Evolutionary conservation across 2,797 vertebrate genomes (phyloP).

Genomic region (Danio choprae): DNA sequence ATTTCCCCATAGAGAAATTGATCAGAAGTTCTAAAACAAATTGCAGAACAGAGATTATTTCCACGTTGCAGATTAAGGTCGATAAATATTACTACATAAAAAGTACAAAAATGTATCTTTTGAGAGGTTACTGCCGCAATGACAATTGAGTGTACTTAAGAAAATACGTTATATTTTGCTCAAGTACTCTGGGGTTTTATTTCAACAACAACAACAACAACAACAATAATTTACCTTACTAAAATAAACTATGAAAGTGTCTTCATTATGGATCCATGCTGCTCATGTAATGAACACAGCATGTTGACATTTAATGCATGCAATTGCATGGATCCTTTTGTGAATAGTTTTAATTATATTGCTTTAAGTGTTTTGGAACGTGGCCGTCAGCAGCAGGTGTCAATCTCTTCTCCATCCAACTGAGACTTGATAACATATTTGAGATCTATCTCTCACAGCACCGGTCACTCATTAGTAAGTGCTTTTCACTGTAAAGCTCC

Average conservation of each 20-base stretch:
- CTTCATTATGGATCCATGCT: background rate
- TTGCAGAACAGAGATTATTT: too few relatives aligned
- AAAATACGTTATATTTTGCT: too few relatives aligned
- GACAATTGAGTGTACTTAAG: too few relatives aligned
- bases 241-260: background rate
- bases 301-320: constrained; percentile 16
- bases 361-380: constrained; percentile 18
- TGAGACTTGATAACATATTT: constrained; percentile 23
- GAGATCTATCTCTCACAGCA: constrained; percentile 4
- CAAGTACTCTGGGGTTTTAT: too few relatives aligned
- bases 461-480: constrained; percentile 4
- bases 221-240: background rate
- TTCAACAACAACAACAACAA: background rate
- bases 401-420: background rate
- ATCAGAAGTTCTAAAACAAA: too few relatives aligned
- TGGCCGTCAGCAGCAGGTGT: constrained; percentile 19
- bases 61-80: too few relatives aligned
- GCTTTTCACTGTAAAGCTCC: constrained; percentile 4
- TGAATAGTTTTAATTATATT: constrained; percentile 1
- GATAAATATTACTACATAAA: too few relatives aligned
- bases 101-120: too few relatives aligned
- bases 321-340: constrained; percentile 5
- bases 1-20: too few relatives aligned
- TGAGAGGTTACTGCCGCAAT: too few relatives aligned
- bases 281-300: constrained; percentile 1